Percentiles rank a stretch among this genome's conserved stretches.
These are phyloP conservation scores for Macrophya alboannulata DNA, from an alignment of 2,888 invertebrate species.

Conservation along the genomic window DNA sequence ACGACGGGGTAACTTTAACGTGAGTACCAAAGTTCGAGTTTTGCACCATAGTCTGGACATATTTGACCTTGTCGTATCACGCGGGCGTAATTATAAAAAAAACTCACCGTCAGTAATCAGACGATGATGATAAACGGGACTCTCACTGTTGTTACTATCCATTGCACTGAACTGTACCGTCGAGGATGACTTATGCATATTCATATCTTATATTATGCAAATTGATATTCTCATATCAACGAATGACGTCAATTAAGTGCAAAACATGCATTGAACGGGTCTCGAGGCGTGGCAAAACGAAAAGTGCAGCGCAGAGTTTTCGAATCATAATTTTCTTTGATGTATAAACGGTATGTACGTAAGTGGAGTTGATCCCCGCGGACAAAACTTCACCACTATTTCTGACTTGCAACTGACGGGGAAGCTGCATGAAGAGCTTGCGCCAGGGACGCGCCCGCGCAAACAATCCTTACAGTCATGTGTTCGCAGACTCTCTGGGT, in stretches of 20 bases:
- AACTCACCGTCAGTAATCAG: conserved; percentile 73
- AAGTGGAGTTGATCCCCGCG: conserved; percentile 50
- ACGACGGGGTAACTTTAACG: neutral
- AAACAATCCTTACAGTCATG: conserved; percentile 70
- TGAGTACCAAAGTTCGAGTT: neutral
- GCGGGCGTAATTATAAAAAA: neutral
- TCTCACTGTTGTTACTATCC: conserved; percentile 69
- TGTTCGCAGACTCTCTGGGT: conserved; percentile 42
- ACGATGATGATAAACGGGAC: conserved; percentile 70
- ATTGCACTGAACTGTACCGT: conserved; percentile 57
- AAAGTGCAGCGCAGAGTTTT: neutral
- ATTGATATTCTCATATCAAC: neutral
- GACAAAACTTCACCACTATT: conserved; percentile 74
- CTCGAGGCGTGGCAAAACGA: too few relatives aligned
- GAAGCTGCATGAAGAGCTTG: conserved; percentile 78
- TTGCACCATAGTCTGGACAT: neutral
- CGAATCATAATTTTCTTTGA: conserved; percentile 49
- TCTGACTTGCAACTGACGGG: conserved; percentile 78
- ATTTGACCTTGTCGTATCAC: neutral
- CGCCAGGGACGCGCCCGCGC: conserved; percentile 75
- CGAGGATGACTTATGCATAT: neutral
- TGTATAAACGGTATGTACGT: neutral
- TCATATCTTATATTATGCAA: neutral
- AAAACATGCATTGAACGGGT: neutral
- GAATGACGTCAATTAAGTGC: neutral